Evolutionary conservation across 2,113 vertebrate species (phyloP).

Genomic region (Circaetus gallicus): DNA sequence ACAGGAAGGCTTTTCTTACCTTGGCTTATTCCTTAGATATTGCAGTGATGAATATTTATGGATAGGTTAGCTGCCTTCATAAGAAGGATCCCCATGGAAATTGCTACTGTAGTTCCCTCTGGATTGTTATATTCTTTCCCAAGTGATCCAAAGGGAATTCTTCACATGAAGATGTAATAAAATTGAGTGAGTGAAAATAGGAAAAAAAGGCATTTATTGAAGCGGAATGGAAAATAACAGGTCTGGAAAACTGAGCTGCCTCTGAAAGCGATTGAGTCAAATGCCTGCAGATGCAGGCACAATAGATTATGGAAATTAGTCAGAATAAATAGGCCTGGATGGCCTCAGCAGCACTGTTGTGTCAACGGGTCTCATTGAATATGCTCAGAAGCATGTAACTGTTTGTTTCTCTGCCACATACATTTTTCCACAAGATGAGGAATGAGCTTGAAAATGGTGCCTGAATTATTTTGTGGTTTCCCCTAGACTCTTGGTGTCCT

Average conservation of each 20-base stretch:
- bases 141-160: constrained; percentile 3
- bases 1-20: not conserved
- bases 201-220: not conserved
- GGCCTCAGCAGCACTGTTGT: not conserved
- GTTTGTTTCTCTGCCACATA: not conserved
- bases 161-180: not conserved
- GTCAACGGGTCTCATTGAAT: not conserved
- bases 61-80: not conserved
- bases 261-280: not conserved
- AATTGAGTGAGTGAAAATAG: not conserved
- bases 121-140: not conserved
- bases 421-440: not conserved
- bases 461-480: not conserved
- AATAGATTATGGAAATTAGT: constrained; percentile 12
- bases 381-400: not conserved
- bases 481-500: not conserved
- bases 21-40: not conserved
- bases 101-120: not conserved
- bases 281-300: not conserved
- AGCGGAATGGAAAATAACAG: not conserved
- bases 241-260: not conserved
- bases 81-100: not conserved
- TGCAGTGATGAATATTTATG: not conserved
- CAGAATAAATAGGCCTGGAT: not conserved
- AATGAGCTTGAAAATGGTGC: not conserved